A percentile compares a stretch with the other conserved stretches of the same genome.
phyloP scores from a whole-genome alignment of 2,797 vertebrate species.

The Anguilla megastoma region DNA sequence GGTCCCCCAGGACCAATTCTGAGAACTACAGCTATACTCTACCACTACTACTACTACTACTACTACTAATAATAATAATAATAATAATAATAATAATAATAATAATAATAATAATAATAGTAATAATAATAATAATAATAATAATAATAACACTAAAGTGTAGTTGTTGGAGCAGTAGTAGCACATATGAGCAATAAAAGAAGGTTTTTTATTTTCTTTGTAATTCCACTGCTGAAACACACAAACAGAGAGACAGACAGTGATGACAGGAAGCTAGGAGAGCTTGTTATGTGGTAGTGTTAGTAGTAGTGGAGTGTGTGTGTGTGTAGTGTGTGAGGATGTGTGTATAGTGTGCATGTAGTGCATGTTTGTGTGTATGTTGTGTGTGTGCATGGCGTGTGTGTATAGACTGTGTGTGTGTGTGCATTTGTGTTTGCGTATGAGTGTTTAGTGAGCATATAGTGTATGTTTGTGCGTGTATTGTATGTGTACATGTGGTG shows the following conservation, averaged over 20 bases:
- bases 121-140: slow-evolving; percentile 7
- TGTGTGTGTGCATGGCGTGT: slow-evolving; percentile 44
- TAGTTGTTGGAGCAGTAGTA: background rate
- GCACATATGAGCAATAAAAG: background rate
- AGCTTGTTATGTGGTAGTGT: slow-evolving; percentile 53
- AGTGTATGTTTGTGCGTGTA: slow-evolving; percentile 5
- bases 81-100: slow-evolving; percentile 13
- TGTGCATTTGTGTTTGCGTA: slow-evolving; percentile 31
- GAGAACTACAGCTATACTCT: background rate
- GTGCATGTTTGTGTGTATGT: slow-evolving; percentile 41
- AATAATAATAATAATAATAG: background rate
- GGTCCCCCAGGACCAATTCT: background rate
- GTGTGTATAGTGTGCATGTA: slow-evolving; percentile 40
- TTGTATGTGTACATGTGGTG: slow-evolving; percentile 43
- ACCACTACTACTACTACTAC: background rate
- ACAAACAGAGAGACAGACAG: slow-evolving; percentile 38
- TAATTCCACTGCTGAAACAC: background rate
- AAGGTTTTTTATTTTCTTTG: background rate
- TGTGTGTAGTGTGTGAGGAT: background rate
- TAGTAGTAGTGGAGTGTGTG: slow-evolving; percentile 28
- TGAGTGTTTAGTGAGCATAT: background rate
- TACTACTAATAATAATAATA: background rate
- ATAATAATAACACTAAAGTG: background rate
- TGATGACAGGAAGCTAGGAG: slow-evolving; percentile 53
- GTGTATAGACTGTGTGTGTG: slow-evolving; percentile 18